Base-by-base conservation (phyloP, 2,888 invertebrate genomes). In the Podabrus alpinus region DNA sequence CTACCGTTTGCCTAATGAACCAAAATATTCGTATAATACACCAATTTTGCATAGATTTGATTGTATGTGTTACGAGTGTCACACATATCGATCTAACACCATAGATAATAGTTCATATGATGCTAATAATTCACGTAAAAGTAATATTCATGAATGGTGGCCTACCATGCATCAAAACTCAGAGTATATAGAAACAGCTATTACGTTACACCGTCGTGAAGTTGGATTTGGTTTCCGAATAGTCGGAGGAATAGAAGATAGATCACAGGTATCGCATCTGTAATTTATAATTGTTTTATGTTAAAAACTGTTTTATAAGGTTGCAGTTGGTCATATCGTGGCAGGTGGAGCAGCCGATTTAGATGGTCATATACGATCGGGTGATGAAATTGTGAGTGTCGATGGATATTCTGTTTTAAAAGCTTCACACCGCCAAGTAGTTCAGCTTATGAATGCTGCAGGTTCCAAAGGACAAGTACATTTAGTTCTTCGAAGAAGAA, bases 161-260 rank as follows among this genome's bases (percentile, higher is more conserved):
- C 69, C 77, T 13, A 77, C 79, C 29, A 69, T 73, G 11, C 79
- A 78, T 15, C 78, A 72, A 5, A 68, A 72, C 67, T 66, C 73
- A 0, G 88, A 87, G 69, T 87, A 85, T 79, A 78, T 85, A 15
- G 87, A 86, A 71, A 86, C 84, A 72, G 84, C 86, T 29, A 88
- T 98, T 9, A 94, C 95, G 0, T 88, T 99, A 69, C 94, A 94
- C 67, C 91, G 97, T n/a, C 96, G 97, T 82, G 94, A 96, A 59
- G 94, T 94, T 72, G 99, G 99, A 2, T 99, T 99, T 89, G 99
- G 99, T 9, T 99, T 99, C 89, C 92, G 99, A 77, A 97, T 99
- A 85, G 96, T 99, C 29, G 99, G 99, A 17, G 99, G 99, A 60
- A 97, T 97, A 0, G 99, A 99, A 88, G 98, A 99, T 89, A 96